Evolutionary conservation across 1,140 invertebrate species (phyloP).

Genomic region (Aphis gossypii): DNA sequence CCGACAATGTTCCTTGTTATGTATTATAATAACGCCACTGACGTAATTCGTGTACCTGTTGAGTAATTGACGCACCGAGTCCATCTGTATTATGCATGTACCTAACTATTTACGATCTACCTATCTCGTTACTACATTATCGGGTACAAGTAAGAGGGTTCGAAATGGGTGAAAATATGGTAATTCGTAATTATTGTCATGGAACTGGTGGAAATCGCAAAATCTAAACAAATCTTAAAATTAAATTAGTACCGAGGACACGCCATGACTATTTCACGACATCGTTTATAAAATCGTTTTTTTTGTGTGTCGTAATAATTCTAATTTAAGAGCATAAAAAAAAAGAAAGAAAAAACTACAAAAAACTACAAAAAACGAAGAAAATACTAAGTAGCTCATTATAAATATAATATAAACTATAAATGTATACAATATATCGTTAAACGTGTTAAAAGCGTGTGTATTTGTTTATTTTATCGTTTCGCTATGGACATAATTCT

Average conservation of each 20-base stretch:
- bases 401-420: constrained; percentile 1
- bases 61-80: background rate
- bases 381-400: constrained; percentile 3
- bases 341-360: background rate
- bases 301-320: constrained; percentile 9
- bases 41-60: constrained; percentile 8
- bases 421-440: background rate
- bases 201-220: background rate
- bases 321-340: constrained; percentile 14
- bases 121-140: background rate
- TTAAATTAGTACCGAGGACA: constrained; percentile 22
- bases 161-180: background rate
- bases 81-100: background rate
- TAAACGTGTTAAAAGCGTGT: background rate
- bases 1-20: background rate
- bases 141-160: background rate
- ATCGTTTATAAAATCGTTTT: constrained; percentile 6
- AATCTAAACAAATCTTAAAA: constrained; percentile 34
- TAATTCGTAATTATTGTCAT: background rate
- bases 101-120: background rate
- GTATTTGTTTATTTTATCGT: background rate
- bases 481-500: background rate
- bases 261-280: background rate
- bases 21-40: background rate
- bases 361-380: background rate